A percentile compares a stretch with the other conserved stretches of the same genome.
Evolutionary conservation across 2,888 invertebrate genomes (phyloP).

Genomic region (Nebria salina): DNA sequence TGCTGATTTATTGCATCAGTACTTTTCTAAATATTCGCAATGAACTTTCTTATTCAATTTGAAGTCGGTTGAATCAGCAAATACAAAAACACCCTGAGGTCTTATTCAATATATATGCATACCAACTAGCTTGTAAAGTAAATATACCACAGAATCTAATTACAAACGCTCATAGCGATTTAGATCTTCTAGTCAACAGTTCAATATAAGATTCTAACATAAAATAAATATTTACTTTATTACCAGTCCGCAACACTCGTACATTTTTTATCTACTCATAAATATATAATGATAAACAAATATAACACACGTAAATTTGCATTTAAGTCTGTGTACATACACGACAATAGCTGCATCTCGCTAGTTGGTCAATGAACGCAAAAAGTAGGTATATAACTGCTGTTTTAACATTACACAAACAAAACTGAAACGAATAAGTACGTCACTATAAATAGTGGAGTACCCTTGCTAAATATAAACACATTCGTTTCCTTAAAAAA

Average conservation of each 20-base stretch:
- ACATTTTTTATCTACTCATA: too few relatives aligned
- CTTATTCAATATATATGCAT: not conserved
- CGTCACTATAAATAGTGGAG: not conserved
- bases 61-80: too few relatives aligned
- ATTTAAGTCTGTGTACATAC: too few relatives aligned
- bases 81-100: too few relatives aligned
- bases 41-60: too few relatives aligned
- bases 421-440: not conserved
- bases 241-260: not conserved
- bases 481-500: not conserved
- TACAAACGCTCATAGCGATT: not conserved
- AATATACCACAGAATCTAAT: not conserved
- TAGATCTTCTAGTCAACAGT: not conserved
- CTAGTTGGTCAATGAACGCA: constrained; percentile 1
- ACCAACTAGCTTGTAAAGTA: not conserved
- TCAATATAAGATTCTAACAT: not conserved
- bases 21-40: too few relatives aligned
- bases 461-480: not conserved
- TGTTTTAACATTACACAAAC: not conserved
- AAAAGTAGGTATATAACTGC: not conserved
- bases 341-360: too few relatives aligned
- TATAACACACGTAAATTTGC: too few relatives aligned
- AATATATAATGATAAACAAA: too few relatives aligned
- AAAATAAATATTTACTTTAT: not conserved
- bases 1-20: too few relatives aligned